Conservation (phyloP, 2,797 vertebrate species). For the Remorina albescens region DNA sequence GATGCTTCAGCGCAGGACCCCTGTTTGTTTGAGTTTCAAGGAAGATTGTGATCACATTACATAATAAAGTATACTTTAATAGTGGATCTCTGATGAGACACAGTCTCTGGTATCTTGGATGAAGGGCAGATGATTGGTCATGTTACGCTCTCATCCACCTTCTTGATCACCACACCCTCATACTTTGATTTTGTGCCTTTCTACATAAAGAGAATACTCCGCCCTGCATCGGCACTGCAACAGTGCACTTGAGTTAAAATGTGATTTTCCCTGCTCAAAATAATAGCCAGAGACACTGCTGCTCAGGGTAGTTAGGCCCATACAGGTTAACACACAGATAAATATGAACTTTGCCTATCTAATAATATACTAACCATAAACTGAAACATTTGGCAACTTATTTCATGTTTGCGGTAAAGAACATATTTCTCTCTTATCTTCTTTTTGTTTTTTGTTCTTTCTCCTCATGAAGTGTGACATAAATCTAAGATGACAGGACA, state of each 20-base stretch:
- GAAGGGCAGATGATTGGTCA: background rate
- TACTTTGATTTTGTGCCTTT: background rate
- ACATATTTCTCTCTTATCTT: conserved; percentile 41
- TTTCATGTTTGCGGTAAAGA: conserved; percentile 45
- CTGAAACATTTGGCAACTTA: conserved; percentile 39
- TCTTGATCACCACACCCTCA: background rate
- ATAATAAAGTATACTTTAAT: background rate
- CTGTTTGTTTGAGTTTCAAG: background rate
- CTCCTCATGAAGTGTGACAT: conserved; percentile 46
- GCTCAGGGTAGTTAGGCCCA: background rate
- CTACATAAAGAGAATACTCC: background rate
- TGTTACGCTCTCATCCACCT: background rate
- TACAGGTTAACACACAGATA: conserved; percentile 14
- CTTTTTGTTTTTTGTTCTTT: conserved; percentile 32
- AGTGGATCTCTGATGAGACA: background rate
- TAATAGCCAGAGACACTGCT: background rate
- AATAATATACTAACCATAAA: conserved; percentile 46
- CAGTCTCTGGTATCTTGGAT: background rate
- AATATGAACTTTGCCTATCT: background rate
- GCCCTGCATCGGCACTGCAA: background rate
- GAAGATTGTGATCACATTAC: background rate
- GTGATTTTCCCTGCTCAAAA: background rate
- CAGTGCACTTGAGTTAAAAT: background rate
- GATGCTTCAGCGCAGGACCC: background rate
- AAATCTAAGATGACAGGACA: conserved; percentile 67